These are phyloP conservation scores for Pyrgilauda ruficollis DNA, from an alignment of 2,113 vertebrate genomes.

Conservation along the genomic window DNA sequence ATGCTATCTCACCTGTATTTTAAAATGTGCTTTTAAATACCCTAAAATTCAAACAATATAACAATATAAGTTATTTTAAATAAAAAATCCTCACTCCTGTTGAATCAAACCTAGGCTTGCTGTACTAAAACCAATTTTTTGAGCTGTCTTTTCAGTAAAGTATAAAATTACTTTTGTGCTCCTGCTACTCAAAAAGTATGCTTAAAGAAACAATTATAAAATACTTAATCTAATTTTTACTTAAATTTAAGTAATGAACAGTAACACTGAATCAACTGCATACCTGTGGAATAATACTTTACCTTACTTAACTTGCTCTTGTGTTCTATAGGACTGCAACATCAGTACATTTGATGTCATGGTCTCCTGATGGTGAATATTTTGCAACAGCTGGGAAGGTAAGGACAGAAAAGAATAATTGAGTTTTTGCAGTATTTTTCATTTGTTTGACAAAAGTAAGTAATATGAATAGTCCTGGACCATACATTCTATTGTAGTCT, in stretches of 20 bases:
- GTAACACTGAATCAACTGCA: background rate
- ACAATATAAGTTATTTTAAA: background rate
- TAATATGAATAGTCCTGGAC: background rate
- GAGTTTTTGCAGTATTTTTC: background rate
- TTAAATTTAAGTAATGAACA: background rate
- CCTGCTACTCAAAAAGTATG: background rate
- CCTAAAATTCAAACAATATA: background rate
- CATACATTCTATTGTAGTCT: background rate
- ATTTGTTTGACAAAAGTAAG: background rate
- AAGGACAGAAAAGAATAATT: constrained; percentile 1
- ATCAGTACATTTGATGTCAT: constrained; percentile 92
- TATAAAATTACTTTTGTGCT: background rate
- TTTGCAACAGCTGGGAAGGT: constrained; percentile 97
- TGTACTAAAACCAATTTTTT: background rate
- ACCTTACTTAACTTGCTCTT: background rate
- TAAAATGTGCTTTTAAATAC: background rate
- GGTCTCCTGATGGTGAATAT: constrained; percentile 98
- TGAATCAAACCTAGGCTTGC: background rate
- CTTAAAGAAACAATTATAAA: background rate
- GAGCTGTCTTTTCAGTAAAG: background rate
- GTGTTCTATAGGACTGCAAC: constrained; percentile 84
- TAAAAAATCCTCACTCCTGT: background rate
- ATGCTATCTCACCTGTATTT: background rate
- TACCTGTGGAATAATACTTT: background rate
- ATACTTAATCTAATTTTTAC: background rate